A percentile compares a stretch with the other conserved stretches of the same genome.
phyloP scores from a whole-genome alignment of 2,888 invertebrate genomes.

The Coenonympha glycerion region DNA sequence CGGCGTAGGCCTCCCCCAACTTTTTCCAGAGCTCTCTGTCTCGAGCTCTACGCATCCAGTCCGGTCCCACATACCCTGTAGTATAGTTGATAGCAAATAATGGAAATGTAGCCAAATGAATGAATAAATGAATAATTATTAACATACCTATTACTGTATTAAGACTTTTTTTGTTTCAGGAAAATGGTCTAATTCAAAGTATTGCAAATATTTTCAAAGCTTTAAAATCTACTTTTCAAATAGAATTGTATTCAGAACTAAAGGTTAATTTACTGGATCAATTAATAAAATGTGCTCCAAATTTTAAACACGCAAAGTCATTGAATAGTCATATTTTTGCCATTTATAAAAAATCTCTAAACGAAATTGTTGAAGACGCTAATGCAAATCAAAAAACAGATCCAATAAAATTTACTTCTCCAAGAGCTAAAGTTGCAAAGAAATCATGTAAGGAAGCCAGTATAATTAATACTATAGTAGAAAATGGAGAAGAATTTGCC shows the following conservation, averaged over 20 bases:
- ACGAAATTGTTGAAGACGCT: slow-evolving; percentile 17
- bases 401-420: slow-evolving; percentile 40
- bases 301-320: slow-evolving; percentile 14
- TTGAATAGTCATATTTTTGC: slow-evolving; percentile 9
- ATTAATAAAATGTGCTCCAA: slow-evolving; percentile 30
- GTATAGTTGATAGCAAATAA: no score
- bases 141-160: no score
- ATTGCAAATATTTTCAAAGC: slow-evolving; percentile 35
- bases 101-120: no score
- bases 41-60: no score
- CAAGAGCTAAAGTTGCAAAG: slow-evolving; percentile 39
- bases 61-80: no score
- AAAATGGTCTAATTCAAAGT: slow-evolving; percentile 20
- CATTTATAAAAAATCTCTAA: slow-evolving; percentile 3
- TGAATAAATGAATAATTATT: no score
- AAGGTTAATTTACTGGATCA: slow-evolving; percentile 35
- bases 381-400: slow-evolving; percentile 18
- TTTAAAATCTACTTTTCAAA: slow-evolving; percentile 33
- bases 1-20: no score
- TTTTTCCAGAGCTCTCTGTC: no score
- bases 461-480: slow-evolving; percentile 59
- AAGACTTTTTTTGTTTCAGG: slow-evolving; percentile 42
- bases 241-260: slow-evolving; percentile 32
- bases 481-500: slow-evolving; percentile 79
- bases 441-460: slow-evolving; percentile 45